Percentiles rank a stretch among this genome's conserved stretches.
Conservation (phyloP, 2,113 vertebrate genomes). For the Sceloporus tristichus region DNA sequence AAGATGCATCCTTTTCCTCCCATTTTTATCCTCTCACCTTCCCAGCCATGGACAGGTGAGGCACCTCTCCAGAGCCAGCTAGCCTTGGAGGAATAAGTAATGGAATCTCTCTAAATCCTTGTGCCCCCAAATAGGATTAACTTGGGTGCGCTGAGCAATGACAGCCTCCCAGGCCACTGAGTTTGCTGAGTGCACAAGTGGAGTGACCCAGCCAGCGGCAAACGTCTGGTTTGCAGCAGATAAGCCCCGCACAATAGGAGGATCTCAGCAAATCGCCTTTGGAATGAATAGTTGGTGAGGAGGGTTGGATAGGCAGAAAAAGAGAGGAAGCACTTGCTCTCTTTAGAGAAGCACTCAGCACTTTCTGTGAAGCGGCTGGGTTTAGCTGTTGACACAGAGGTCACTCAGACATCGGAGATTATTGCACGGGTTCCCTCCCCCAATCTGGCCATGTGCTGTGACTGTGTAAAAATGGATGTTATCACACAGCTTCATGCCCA, state of each 20-base stretch:
- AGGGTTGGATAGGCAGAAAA: background rate
- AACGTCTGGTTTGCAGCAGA: background rate
- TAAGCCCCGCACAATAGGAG: background rate
- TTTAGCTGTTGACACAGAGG: background rate
- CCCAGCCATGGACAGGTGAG: background rate
- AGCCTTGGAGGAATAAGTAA: background rate
- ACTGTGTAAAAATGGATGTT: no score
- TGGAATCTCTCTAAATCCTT: background rate
- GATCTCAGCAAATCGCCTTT: background rate
- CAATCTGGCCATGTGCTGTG: no score
- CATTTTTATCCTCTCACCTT: background rate
- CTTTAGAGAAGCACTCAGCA: background rate
- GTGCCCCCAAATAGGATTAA: constrained; percentile 2
- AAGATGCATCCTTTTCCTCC: no score
- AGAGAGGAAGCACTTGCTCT: background rate
- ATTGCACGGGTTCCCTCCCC: no score
- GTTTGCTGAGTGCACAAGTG: background rate
- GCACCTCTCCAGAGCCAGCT: background rate
- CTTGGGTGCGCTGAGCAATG: no score
- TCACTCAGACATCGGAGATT: no score
- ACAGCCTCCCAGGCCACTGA: rapidly evolving
- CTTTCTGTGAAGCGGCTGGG: background rate
- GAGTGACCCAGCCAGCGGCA: background rate
- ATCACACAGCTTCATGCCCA: no score
- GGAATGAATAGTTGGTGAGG: background rate